Evolutionary conservation across 2,113 vertebrate species (phyloP).

Genomic region (Nothobranchius kuhntae): DNA sequence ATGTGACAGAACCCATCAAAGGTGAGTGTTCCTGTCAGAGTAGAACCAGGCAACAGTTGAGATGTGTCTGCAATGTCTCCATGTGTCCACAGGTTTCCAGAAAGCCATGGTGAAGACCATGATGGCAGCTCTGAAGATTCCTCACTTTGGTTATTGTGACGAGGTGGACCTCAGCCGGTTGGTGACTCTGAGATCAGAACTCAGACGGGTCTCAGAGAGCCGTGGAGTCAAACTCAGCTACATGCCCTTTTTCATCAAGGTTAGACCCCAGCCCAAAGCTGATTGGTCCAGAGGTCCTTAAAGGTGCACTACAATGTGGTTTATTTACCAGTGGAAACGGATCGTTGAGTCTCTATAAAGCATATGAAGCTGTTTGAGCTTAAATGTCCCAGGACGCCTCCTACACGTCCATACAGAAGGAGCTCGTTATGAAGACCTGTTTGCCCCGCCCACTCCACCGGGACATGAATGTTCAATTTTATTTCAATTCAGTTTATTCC

Average conservation of each 20-base stretch:
- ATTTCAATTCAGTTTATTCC: too few relatives aligned
- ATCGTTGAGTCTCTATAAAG: too few relatives aligned
- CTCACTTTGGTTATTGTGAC: constrained; percentile 94
- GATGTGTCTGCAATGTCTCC: neutral
- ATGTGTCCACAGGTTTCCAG: constrained; percentile 84
- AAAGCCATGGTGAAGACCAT: constrained; percentile 96
- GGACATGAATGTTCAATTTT: too few relatives aligned
- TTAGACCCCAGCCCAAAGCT: constrained; percentile 30
- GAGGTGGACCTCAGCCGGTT: constrained; percentile 89
- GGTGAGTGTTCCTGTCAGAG: constrained; percentile 74
- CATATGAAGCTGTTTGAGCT: too few relatives aligned
- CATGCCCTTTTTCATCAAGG: constrained; percentile 99
- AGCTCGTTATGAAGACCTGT: too few relatives aligned
- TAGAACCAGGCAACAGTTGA: neutral
- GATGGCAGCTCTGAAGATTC: constrained; percentile 91
- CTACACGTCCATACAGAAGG: too few relatives aligned
- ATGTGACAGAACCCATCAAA: constrained; percentile 88
- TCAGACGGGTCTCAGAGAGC: constrained; percentile 74
- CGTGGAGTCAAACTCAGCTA: constrained; percentile 90
- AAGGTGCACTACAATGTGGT: too few relatives aligned
- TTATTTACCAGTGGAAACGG: too few relatives aligned
- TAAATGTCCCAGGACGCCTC: too few relatives aligned
- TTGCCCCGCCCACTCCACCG: too few relatives aligned
- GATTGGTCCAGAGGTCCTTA: neutral
- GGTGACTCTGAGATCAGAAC: constrained; percentile 82